phyloP scores from a whole-genome alignment of 1,140 invertebrate species.

The Aphaenogaster rudis region DNA sequence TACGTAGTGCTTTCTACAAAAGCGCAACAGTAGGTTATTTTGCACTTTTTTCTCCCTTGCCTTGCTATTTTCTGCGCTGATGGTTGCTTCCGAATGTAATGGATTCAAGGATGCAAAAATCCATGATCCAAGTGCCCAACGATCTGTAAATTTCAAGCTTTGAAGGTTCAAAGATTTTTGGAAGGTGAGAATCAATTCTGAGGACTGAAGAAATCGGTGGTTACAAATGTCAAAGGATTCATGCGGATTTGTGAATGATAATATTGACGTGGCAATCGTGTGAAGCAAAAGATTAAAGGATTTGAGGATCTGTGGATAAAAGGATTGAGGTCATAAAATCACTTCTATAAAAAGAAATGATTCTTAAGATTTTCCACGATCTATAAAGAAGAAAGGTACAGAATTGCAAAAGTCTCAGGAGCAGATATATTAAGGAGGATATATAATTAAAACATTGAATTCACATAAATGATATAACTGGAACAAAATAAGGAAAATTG shows the following conservation, averaged over 20 bases:
- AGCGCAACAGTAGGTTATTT: slow-evolving; percentile 38
- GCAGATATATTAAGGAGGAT: not conserved
- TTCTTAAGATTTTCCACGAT: not conserved
- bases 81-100: slow-evolving; percentile 43
- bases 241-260: slow-evolving; percentile 9
- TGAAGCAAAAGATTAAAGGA: slow-evolving; percentile 7
- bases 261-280: slow-evolving; percentile 6
- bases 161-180: not conserved
- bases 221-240: not conserved
- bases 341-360: not conserved
- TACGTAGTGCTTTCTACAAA: not conserved
- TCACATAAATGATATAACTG: not conserved
- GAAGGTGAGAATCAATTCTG: not conserved
- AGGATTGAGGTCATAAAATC: not conserved
- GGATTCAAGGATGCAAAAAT: not conserved
- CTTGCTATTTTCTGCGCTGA: slow-evolving; percentile 13
- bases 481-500: not conserved
- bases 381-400: not conserved
- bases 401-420: not conserved
- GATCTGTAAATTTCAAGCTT: not conserved
- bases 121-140: not conserved
- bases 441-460: slow-evolving; percentile 5
- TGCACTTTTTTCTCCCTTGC: not conserved
- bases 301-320: not conserved
- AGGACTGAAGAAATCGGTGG: not conserved